Conservation (phyloP, 2,888 invertebrate species). For the Argyresthia goedartella region DNA sequence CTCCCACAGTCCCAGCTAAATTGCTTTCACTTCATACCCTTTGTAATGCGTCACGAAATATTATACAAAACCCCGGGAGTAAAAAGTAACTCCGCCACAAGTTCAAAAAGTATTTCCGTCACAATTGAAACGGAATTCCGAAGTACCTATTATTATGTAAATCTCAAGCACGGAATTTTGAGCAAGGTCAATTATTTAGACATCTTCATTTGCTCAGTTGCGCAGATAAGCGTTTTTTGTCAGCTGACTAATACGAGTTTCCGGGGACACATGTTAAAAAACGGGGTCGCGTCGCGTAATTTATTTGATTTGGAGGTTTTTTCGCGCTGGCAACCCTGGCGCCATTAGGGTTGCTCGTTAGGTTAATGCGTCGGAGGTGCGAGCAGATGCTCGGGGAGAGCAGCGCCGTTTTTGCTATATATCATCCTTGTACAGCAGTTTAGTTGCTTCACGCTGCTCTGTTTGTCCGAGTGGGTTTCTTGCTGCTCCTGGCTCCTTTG, state of each 20-base stretch:
- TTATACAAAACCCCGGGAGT: neutral
- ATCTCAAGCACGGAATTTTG: neutral
- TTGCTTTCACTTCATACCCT: slow-evolving; percentile 19
- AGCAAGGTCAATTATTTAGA: neutral
- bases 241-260: slow-evolving; percentile 24
- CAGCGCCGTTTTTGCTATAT: slow-evolving; percentile 50
- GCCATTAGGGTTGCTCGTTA: slow-evolving; percentile 67
- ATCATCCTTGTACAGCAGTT: slow-evolving; percentile 42
- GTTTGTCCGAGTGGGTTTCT: slow-evolving; percentile 8
- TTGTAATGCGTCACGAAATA: slow-evolving; percentile 15
- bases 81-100: too few relatives aligned
- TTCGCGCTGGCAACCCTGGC: slow-evolving; percentile 36
- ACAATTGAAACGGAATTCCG: too few relatives aligned
- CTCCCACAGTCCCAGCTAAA: slow-evolving; percentile 2
- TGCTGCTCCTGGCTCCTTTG: neutral
- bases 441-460: slow-evolving; percentile 7
- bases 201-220: neutral
- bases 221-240: slow-evolving; percentile 44
- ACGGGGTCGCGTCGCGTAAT: slow-evolving; percentile 45
- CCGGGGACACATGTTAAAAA: slow-evolving; percentile 41
- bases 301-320: slow-evolving; percentile 58
- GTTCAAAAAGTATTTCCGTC: too few relatives aligned
- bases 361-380: slow-evolving; percentile 58
- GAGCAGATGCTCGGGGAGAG: slow-evolving; percentile 49
- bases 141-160: too few relatives aligned